Conservation (phyloP, 2,113 vertebrate genomes). For the Brienomyrus longianalis region DNA sequence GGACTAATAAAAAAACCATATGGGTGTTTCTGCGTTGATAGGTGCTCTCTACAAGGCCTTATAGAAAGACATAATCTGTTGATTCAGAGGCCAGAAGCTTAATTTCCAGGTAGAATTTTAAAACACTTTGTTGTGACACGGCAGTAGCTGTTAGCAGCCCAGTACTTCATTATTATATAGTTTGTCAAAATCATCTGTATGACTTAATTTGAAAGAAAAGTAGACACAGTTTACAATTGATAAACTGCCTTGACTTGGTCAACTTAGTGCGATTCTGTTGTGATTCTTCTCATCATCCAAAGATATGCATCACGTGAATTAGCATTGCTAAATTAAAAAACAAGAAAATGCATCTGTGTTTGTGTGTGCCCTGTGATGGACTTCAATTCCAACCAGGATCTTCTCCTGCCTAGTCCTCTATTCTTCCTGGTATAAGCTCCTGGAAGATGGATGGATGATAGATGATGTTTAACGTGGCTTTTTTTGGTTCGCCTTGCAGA, state of each 20-base stretch:
- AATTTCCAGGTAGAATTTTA: neutral
- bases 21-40: neutral
- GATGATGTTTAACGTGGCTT: neutral
- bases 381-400: neutral
- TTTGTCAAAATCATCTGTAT: neutral
- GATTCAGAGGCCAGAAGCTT: neutral
- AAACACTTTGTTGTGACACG: neutral
- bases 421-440: neutral
- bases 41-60: neutral
- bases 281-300: neutral
- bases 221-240: neutral
- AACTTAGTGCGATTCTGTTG: neutral
- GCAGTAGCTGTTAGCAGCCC: neutral
- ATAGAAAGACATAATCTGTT: neutral
- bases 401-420: neutral
- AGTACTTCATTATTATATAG: neutral
- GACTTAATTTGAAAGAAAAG: neutral
- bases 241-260: neutral
- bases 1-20: neutral
- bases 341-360: neutral
- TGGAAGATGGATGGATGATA: neutral
- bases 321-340: neutral
- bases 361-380: neutral
- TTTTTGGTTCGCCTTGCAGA: conserved; percentile 59
- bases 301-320: neutral